A percentile compares a stretch with the other conserved stretches of the same genome.
Conservation (phyloP, 2,797 vertebrate genomes). For the Rhincodon typus region DNA sequence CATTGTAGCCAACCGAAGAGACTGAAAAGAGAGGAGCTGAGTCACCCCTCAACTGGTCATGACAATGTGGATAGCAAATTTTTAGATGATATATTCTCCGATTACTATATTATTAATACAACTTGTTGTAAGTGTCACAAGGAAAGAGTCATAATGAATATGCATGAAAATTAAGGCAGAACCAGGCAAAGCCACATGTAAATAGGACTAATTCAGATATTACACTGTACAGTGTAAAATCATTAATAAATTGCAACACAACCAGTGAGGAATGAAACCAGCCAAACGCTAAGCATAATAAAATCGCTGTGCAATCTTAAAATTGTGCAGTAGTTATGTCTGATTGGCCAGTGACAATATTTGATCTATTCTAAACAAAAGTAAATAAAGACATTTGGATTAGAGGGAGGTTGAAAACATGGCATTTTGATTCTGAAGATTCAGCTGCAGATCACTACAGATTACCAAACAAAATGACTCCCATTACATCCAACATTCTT, state of each 20-base stretch:
- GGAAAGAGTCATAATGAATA: neutral
- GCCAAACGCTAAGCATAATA: neutral
- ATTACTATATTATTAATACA: neutral
- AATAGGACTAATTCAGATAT: neutral
- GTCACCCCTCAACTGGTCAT: too few species aligned
- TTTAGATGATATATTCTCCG: neutral
- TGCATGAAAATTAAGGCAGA: neutral
- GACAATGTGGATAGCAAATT: neutral
- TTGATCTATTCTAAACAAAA: slow-evolving; percentile 7
- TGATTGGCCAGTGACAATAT: too few species aligned
- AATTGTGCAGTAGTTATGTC: too few species aligned
- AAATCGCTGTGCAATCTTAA: neutral
- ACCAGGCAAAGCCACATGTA: neutral
- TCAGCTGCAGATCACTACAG: slow-evolving; percentile 4
- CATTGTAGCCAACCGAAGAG: too few species aligned
- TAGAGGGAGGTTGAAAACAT: neutral
- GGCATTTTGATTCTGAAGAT: neutral
- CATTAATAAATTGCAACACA: neutral
- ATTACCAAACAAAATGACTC: slow-evolving; percentile 7
- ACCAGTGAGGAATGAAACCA: neutral
- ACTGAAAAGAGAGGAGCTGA: too few species aligned
- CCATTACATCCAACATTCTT: slow-evolving; percentile 22
- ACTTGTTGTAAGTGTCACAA: neutral
- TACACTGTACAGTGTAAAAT: neutral
- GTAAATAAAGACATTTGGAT: neutral